Percentiles rank a stretch among this genome's conserved stretches.
These are phyloP conservation scores for Bombus vancouverensis DNA, from an alignment of 1,140 invertebrate genomes.

Conservation along the genomic window DNA sequence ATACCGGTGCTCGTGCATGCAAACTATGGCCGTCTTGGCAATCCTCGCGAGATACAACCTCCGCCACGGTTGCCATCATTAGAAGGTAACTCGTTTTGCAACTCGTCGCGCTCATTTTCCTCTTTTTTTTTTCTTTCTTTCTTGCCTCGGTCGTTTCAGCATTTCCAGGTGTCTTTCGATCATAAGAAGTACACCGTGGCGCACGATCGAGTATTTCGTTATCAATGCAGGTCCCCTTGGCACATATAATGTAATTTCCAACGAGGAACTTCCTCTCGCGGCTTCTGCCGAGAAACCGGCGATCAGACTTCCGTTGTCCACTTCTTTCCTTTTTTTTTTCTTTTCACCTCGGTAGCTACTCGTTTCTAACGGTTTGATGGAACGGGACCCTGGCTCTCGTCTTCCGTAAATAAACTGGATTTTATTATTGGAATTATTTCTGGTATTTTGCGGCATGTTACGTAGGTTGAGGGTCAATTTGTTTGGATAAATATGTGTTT, in stretches of 20 bases:
- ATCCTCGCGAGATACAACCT: constrained; percentile 9
- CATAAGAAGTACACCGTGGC: background rate
- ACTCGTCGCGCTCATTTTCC: constrained; percentile 14
- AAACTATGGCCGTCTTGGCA: background rate
- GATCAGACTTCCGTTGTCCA: background rate
- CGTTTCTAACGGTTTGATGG: background rate
- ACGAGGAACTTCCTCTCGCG: background rate
- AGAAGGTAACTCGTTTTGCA: constrained; percentile 45
- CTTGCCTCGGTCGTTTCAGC: background rate
- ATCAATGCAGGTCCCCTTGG: background rate
- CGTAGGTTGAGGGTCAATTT: background rate
- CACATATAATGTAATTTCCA: background rate
- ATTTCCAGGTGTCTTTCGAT: background rate
- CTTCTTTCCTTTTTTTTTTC: background rate
- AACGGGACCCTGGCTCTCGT: background rate
- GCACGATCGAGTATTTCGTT: background rate
- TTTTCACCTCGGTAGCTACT: background rate
- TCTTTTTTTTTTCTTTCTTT: background rate
- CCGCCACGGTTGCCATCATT: constrained; percentile 20
- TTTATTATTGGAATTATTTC: background rate
- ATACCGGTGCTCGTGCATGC: constrained; percentile 9
- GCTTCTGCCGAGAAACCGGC: background rate
- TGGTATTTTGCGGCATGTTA: background rate
- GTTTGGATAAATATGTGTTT: background rate
- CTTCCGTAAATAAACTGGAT: background rate